Evolutionary conservation across 2,797 vertebrate genomes (phyloP), one percentile per base, ranked within the genome.

Genomic region (Sebastes itinus): DNA sequence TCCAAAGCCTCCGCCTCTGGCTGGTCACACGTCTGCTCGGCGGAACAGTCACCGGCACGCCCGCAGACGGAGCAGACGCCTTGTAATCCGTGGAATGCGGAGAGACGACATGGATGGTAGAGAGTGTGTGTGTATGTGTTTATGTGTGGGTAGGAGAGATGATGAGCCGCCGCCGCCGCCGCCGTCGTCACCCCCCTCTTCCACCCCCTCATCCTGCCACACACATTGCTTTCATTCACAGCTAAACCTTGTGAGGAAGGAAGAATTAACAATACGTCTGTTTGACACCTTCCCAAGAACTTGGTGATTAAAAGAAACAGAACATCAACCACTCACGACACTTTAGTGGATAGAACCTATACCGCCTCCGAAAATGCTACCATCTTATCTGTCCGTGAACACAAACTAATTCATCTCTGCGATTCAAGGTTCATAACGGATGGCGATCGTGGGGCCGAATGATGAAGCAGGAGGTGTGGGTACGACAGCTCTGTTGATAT

Each of bases 11-110:
- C 42, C 16, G 49, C 49, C 49, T 69, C 4, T 70, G 77, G 75
- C 78, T 69, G 4, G 16, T 70, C 69, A 25, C 70, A 70, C 4
- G 72, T 80, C 46, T 66, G 5, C 55, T 20, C 55, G 3, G 73
- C 7, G 60, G 49, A 85, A 59, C 76, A 77, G 87, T 79, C 74
- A 54, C 38, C 9, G 62, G 60, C 88, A 70, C 78, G 46, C 78
- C 86, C 82, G 70, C 87, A 91, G 88, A 90, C 87, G 87, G 61
- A 80, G 85, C 84, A 93, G 93, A 94, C 91, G 88, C 83, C 82
- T 74, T 64, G 88, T 84, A 92, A 93, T 92, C 88, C 82, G 0
- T 46, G 89, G 93, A 93, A 94, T 94, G 94, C 75, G 23, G 91
- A 84, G 63, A 38, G 85, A 88, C 90, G 14, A 82, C 91, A 84